Evolutionary conservation across 1,140 invertebrate species (phyloP).

Genomic region (Telenomus remus): DNA sequence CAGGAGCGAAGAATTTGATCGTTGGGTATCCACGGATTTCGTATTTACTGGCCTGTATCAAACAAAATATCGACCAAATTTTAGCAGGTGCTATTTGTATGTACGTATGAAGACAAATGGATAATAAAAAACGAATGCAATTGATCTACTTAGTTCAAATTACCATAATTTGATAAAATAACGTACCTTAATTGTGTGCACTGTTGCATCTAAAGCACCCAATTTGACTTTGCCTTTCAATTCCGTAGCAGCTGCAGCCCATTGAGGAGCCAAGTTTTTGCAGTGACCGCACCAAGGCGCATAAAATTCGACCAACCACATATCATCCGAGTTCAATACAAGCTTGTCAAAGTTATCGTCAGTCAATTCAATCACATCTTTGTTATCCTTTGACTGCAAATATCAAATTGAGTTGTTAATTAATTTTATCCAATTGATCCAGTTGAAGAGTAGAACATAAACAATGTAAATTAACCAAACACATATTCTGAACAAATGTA

Average conservation of each 20-base stretch:
- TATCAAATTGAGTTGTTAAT: constrained; percentile 10
- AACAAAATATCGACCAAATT: background rate
- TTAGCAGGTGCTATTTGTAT: too few species aligned
- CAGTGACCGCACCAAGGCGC: constrained; percentile 98
- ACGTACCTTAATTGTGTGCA: constrained; percentile 82
- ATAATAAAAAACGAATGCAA: constrained; percentile 4
- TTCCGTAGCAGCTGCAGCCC: constrained; percentile 94
- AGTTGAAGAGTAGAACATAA: too few species aligned
- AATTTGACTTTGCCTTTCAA: constrained; percentile 97
- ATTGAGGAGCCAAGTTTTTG: constrained; percentile 96
- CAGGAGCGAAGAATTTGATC: constrained; percentile 95
- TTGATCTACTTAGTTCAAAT: background rate
- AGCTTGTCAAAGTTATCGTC: constrained; percentile 95
- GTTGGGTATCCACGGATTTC: constrained; percentile 96
- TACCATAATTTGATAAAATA: constrained; percentile 1
- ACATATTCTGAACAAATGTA: background rate
- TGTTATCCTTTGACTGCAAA: constrained; percentile 72
- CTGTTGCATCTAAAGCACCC: constrained; percentile 97
- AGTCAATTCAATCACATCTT: constrained; percentile 94
- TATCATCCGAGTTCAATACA: constrained; percentile 92
- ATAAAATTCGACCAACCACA: constrained; percentile 98
- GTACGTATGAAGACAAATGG: too few species aligned
- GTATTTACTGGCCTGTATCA: constrained; percentile 80
- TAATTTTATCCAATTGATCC: background rate
- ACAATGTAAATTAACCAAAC: background rate